Evolutionary conservation across 2,113 vertebrate genomes (phyloP).

Genomic region (Coptodon bakossiorum): DNA sequence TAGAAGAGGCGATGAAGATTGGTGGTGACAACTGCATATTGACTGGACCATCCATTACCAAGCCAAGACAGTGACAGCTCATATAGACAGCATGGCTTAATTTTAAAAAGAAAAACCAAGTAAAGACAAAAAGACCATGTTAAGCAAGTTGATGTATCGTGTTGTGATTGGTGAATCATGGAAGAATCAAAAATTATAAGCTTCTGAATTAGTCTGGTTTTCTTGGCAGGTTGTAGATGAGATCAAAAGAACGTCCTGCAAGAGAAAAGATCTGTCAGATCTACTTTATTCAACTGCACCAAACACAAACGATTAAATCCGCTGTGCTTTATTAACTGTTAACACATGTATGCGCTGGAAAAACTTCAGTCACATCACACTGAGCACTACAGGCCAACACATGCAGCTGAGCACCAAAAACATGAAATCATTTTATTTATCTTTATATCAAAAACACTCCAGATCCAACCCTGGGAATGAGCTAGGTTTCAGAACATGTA

Average conservation of each 20-base stretch:
- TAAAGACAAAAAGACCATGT: background rate
- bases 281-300: background rate
- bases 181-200: background rate
- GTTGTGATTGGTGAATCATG: background rate
- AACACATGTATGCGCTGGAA: background rate
- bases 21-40: background rate
- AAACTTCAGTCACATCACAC: background rate
- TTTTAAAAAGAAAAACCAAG: background rate
- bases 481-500: constrained; percentile 50
- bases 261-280: background rate
- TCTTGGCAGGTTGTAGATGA: constrained; percentile 19
- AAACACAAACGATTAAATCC: background rate
- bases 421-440: background rate
- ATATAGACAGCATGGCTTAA: background rate
- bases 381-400: constrained; percentile 17
- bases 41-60: background rate
- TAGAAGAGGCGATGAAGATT: background rate
- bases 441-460: background rate
- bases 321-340: background rate
- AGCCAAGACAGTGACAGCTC: background rate
- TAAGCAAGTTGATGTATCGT: background rate
- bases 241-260: constrained; percentile 68
- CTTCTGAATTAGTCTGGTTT: background rate
- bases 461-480: background rate
- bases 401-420: constrained; percentile 9